Conservation (phyloP, 2,113 vertebrate genomes). For the Percina caprodes region DNA sequence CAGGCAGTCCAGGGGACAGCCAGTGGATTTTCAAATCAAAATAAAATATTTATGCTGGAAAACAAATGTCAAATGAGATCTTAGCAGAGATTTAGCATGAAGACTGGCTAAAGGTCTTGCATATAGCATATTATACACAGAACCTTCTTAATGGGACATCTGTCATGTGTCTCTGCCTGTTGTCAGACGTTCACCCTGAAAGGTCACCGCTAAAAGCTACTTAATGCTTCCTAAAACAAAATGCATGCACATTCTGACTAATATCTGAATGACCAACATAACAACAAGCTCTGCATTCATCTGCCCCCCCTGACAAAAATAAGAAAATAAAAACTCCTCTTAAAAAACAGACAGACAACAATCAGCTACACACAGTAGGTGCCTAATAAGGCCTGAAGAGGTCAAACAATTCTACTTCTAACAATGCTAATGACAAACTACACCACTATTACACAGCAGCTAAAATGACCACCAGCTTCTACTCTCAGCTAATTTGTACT, state of each 20-base stretch:
- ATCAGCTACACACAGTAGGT: neutral
- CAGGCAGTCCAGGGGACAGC: constrained; percentile 36
- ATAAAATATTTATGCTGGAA: constrained; percentile 79
- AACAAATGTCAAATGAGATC: constrained; percentile 82
- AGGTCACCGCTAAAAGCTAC: constrained; percentile 74
- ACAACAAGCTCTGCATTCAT: constrained; percentile 24
- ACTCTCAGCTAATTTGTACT: constrained; percentile 56
- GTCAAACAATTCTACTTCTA: constrained; percentile 36
- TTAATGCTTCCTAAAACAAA: constrained; percentile 63
- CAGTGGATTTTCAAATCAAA: constrained; percentile 68
- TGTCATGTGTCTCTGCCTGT: constrained; percentile 55
- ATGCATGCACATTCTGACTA: constrained; percentile 42
- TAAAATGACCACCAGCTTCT: constrained; percentile 36
- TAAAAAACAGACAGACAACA: neutral
- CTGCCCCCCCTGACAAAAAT: constrained; percentile 7
- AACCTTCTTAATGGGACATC: constrained; percentile 61
- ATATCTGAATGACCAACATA: constrained; percentile 34
- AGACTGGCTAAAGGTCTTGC: constrained; percentile 69
- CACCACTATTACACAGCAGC: constrained; percentile 20
- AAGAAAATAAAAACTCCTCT: neutral
- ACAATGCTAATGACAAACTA: constrained; percentile 19
- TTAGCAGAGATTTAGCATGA: constrained; percentile 78
- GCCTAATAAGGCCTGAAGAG: neutral
- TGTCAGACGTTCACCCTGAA: constrained; percentile 58
- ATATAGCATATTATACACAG: constrained; percentile 57